Evolutionary conservation across 2,888 invertebrate genomes (phyloP).

Genomic region (Pyrrhia umbra): DNA sequence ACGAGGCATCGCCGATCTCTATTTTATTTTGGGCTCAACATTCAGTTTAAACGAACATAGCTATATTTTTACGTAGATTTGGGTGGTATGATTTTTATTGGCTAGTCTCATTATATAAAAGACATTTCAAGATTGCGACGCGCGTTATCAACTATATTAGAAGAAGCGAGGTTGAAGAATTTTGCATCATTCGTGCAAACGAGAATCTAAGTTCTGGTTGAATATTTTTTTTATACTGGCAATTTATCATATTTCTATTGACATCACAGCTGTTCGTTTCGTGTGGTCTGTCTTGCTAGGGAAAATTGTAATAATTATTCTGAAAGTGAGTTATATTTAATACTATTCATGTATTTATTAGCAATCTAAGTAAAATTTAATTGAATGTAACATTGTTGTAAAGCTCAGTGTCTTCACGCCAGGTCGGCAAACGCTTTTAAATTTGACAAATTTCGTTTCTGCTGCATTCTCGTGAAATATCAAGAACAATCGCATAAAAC

Average conservation of each 20-base stretch:
- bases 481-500: slow-evolving; percentile 73
- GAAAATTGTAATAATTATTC: slow-evolving; percentile 84
- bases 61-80: too few species aligned
- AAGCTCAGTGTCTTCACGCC: slow-evolving; percentile 66
- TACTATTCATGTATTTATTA: slow-evolving; percentile 70
- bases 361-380: slow-evolving; percentile 63
- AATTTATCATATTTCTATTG: slow-evolving; percentile 78
- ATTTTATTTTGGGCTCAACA: too few species aligned
- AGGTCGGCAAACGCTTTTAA: slow-evolving; percentile 78
- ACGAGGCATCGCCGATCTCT: too few species aligned
- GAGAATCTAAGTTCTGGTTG: slow-evolving; percentile 23
- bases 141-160: not conserved
- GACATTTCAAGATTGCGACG: too few species aligned
- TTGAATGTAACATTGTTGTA: slow-evolving; percentile 58
- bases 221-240: slow-evolving; percentile 67
- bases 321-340: slow-evolving; percentile 85
- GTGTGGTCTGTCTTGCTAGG: slow-evolving; percentile 83
- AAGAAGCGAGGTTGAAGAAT: not conserved
- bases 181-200: not conserved
- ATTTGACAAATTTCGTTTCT: slow-evolving; percentile 81
- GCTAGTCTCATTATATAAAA: too few species aligned
- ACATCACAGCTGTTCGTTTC: slow-evolving; percentile 90
- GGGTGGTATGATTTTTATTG: too few species aligned
- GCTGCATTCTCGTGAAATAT: slow-evolving; percentile 81
- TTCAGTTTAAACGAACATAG: too few species aligned